Conservation (phyloP, 2,113 vertebrate genomes). For the Thalassarche chlororhynchos region DNA sequence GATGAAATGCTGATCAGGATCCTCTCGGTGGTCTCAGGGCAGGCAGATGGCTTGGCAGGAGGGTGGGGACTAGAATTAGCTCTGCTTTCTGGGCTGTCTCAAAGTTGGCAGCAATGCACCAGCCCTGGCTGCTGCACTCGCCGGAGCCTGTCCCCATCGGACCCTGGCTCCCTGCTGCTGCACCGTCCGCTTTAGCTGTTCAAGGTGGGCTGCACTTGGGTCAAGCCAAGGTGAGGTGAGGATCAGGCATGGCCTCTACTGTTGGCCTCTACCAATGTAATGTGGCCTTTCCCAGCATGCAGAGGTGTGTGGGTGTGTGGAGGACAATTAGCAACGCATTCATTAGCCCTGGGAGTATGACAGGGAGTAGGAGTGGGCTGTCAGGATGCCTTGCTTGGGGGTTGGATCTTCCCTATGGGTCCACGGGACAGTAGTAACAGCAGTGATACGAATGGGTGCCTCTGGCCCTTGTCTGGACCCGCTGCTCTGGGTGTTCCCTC, state of each 20-base stretch:
- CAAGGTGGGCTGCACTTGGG: not conserved
- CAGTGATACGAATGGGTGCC: not conserved
- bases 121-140: not conserved
- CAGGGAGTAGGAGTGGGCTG: not conserved
- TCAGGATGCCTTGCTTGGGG: not conserved
- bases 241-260: not conserved
- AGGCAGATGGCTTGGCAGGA: slow-evolving; percentile 34
- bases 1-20: slow-evolving; percentile 4
- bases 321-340: not conserved
- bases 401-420: not conserved
- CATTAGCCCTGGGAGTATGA: not conserved
- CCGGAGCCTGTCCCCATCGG: fast-evolving
- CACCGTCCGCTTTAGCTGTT: fast-evolving
- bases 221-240: not conserved
- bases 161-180: not conserved
- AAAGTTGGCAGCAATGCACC: not conserved
- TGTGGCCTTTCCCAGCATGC: not conserved
- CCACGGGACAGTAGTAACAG: fast-evolving
- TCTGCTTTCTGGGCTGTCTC: not conserved
- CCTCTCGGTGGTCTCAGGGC: not conserved
- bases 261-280: not conserved
- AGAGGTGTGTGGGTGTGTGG: not conserved
- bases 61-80: not conserved
- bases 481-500: not conserved
- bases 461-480: not conserved